Conservation (phyloP, 2,797 vertebrate species). For the Cynopterus sphinx region DNA sequence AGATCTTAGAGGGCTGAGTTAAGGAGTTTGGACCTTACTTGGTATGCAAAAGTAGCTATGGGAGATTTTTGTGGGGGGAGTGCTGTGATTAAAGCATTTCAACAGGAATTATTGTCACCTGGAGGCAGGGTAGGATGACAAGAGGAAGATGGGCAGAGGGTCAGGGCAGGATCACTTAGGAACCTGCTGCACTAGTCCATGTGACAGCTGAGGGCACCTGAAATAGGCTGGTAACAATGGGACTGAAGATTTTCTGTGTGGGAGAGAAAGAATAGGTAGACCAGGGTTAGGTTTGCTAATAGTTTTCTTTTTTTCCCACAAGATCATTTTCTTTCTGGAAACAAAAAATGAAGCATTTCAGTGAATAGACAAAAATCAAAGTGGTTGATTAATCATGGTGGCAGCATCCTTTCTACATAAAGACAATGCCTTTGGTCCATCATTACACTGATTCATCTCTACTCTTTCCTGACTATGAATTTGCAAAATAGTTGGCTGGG, state of each 20-base stretch:
- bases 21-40: constrained; percentile 17
- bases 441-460: background rate
- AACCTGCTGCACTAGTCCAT: background rate
- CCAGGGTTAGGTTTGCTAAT: background rate
- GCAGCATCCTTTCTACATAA: background rate
- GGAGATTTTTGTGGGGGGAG: background rate
- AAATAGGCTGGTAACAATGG: background rate
- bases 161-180: background rate
- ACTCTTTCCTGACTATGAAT: constrained; percentile 18
- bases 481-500: background rate
- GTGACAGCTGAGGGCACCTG: background rate
- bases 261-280: constrained; percentile 2
- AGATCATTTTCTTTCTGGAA: constrained; percentile 41
- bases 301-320: background rate
- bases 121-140: background rate
- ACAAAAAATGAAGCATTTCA: constrained; percentile 32
- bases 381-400: background rate
- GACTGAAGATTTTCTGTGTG: background rate
- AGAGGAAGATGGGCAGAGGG: background rate
- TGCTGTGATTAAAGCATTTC: constrained; percentile 31
- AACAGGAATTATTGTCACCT: background rate
- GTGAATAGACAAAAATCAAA: constrained; percentile 16
- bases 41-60: background rate
- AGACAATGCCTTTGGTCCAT: background rate
- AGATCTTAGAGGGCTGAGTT: background rate